Base-by-base conservation (phyloP, 2,113 vertebrate genomes). In the Eulemur macaco region DNA sequence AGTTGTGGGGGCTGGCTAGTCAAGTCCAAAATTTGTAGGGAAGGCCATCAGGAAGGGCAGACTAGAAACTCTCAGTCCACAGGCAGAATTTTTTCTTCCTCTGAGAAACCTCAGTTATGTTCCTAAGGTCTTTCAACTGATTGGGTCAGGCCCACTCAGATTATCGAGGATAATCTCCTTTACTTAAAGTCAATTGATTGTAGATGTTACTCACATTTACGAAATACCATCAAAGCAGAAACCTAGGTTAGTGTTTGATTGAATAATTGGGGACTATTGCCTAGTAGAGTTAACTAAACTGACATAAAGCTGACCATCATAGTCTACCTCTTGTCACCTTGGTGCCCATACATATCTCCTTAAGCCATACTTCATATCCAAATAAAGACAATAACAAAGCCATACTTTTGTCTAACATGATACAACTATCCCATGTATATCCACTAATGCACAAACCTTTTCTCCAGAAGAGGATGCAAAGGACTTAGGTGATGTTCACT, bases 151-250 rank as follows among this genome's bases (percentile, higher is more conserved):
- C 15, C 39, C 31, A 54, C 14, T 25, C 42, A 60, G 27, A 52
- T 76, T 71, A 85, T 63, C 77, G 73, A 89, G 34, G n/a, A 88
- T 93, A 76, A 58, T 96, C 34, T 86, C 58, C 21, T 78, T 89
- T 89, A 76, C 20, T 78, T 89, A 95, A 74, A 86, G 27, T 81
- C 66, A 89, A 3, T 15, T 86, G 9, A 17, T 47, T 69, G 34
- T 73, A 81, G 34, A 50, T 91, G 9, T 91, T 74, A 86, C 37
- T 39, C 23, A 56, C 37, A 45, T 73, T 45, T 86, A 87, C 21
- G 82, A 94, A 93, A 77, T 86, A 85, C 42, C n/a, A 83, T 78
- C 52, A 56, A 15, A 63, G 74, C 12, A 94, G 69, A n/a, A 73
- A 73, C 68, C 39, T 50, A 63, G 14, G 37, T 77, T 69, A 73